A percentile compares a stretch with the other conserved stretches of the same genome.
Evolutionary conservation across 2,797 vertebrate genomes (phyloP).

Genomic region (Enteromius fasciolatus): DNA sequence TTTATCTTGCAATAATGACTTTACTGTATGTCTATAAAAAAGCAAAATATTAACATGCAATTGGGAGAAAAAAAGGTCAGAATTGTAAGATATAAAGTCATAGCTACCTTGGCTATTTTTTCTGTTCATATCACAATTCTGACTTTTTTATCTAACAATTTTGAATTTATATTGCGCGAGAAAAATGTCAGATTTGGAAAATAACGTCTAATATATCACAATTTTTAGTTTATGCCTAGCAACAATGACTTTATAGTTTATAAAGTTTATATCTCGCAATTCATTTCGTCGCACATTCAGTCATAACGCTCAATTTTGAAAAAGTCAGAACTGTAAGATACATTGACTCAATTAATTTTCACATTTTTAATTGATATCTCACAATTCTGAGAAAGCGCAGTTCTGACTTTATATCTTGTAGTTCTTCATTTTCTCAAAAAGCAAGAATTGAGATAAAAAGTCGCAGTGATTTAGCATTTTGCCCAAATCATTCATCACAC

Average conservation of each 20-base stretch:
- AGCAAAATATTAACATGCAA: neutral
- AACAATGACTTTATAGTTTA: too few species aligned
- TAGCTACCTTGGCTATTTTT: neutral
- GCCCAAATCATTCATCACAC: too few species aligned
- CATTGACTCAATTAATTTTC: neutral
- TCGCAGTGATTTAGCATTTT: neutral
- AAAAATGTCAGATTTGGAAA: too few species aligned
- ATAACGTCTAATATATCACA: neutral
- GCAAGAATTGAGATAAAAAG: neutral
- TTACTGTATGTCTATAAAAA: neutral
- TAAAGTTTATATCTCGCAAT: neutral
- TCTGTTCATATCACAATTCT: neutral
- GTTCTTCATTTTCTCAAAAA: neutral
- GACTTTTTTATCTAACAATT: too few species aligned
- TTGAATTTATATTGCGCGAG: too few species aligned
- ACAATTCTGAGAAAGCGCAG: neutral
- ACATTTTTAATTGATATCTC: neutral
- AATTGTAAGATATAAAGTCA: neutral
- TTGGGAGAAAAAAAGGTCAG: neutral
- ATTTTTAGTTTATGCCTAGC: neutral
- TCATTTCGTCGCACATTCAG: neutral
- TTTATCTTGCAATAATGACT: neutral
- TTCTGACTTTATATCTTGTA: neutral
- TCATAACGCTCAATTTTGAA: neutral
- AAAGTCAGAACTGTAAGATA: neutral